These are phyloP conservation scores for Tympanuchus pallidicinctus DNA, from an alignment of 2,113 vertebrate genomes.

Conservation along the genomic window DNA sequence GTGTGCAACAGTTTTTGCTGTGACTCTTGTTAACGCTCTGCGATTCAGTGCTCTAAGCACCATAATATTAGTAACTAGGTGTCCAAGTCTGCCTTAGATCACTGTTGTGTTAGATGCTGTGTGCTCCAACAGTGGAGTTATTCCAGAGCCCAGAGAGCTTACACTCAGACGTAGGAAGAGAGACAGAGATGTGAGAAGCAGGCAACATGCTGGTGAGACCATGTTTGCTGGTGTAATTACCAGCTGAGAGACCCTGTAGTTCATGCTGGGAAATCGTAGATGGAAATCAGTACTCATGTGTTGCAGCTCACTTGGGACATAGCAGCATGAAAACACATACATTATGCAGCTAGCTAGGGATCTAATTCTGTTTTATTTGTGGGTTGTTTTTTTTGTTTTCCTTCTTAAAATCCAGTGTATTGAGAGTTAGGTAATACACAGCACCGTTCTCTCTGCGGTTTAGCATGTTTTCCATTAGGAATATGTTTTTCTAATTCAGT, in stretches of 20 bases:
- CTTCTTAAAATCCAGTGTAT: background rate
- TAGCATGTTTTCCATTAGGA: background rate
- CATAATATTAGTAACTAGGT: conserved; percentile 34
- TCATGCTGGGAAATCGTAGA: background rate
- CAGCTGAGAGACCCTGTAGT: background rate
- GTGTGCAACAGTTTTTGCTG: conserved; percentile 19
- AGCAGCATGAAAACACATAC: background rate
- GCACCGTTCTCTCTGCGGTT: background rate
- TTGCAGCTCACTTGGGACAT: background rate
- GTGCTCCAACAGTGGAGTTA: background rate
- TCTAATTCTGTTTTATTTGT: background rate
- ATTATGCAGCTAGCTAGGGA: background rate
- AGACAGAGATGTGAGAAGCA: background rate
- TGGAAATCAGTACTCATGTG: background rate
- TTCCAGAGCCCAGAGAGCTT: background rate
- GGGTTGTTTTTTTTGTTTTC: background rate
- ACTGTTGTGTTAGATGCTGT: background rate
- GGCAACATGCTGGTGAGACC: background rate
- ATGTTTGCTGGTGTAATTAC: background rate
- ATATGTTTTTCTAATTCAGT: background rate
- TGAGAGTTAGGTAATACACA: background rate
- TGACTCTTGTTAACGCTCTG: background rate
- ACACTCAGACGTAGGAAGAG: background rate
- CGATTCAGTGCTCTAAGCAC: conserved; percentile 34
- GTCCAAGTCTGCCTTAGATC: conserved; percentile 41